A percentile compares a stretch with the other conserved stretches of the same genome.
Evolutionary conservation across 2,888 invertebrate species (phyloP).

Genomic region (Gnatocerus cornutus): DNA sequence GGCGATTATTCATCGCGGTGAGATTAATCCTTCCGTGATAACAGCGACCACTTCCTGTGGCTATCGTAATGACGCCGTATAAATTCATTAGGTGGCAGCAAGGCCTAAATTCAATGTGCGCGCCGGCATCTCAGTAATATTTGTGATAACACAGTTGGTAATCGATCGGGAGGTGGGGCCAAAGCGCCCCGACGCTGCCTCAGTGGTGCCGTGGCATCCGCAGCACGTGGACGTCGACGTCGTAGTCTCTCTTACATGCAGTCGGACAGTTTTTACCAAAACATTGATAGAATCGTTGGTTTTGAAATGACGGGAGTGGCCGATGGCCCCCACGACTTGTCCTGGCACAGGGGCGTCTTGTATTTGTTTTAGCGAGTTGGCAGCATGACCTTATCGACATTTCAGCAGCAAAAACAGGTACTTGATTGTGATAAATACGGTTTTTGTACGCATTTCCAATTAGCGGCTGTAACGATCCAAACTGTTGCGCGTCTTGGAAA

Average conservation of each 20-base stretch:
- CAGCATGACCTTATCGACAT: slow-evolving; percentile 47
- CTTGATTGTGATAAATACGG: slow-evolving; percentile 31
- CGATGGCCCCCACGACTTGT: slow-evolving; percentile 18
- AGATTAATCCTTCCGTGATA: slow-evolving; percentile 39
- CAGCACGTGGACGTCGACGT: slow-evolving; percentile 64
- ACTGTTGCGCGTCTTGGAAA: slow-evolving; percentile 34
- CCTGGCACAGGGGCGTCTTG: slow-evolving; percentile 2
- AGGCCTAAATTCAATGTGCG: slow-evolving; percentile 63
- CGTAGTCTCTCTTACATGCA: slow-evolving; percentile 50
- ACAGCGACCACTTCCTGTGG: slow-evolving; percentile 48
- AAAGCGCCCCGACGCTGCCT: slow-evolving; percentile 66
- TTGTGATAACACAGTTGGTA: slow-evolving; percentile 68
- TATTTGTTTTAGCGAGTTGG: slow-evolving; percentile 34
- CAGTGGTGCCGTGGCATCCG: slow-evolving; percentile 67
- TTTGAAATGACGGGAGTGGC: slow-evolving; percentile 39
- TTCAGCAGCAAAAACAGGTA: slow-evolving; percentile 43
- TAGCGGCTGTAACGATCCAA: slow-evolving; percentile 8
- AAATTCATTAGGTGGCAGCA: slow-evolving; percentile 54
- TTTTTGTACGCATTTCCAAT: slow-evolving; percentile 7
- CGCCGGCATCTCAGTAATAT: slow-evolving; percentile 67
- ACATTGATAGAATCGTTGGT: slow-evolving; percentile 13
- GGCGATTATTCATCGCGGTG: slow-evolving; percentile 23
- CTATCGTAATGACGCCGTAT: slow-evolving; percentile 50
- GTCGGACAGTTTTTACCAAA: slow-evolving; percentile 36
- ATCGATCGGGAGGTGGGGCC: slow-evolving; percentile 69